These are phyloP conservation scores for Flexamia atlantica DNA, from an alignment of 2,888 invertebrate species.

Conservation along the genomic window DNA sequence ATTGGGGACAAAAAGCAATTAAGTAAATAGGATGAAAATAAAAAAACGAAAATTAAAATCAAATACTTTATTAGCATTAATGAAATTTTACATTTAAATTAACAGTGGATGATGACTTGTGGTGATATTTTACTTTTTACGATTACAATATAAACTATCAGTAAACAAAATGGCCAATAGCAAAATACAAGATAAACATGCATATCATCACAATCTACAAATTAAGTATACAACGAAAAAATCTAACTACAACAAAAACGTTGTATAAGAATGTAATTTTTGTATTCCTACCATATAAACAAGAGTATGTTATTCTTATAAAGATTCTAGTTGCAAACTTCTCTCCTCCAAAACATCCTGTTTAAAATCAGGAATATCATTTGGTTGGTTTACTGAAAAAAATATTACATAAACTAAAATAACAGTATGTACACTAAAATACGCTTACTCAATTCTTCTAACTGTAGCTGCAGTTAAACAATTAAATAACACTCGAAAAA, in stretches of 20 bases:
- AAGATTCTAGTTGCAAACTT: not conserved
- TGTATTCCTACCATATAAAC: not conserved
- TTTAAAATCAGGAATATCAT: not conserved
- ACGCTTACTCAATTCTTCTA: no score
- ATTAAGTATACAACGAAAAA: conserved; percentile 5
- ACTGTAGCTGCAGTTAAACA: no score
- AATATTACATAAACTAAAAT: not conserved
- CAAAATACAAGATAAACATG: not conserved
- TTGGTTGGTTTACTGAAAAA: not conserved
- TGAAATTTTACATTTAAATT: not conserved
- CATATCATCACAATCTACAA: conserved; percentile 1
- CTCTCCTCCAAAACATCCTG: conserved; percentile 28
- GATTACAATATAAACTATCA: not conserved
- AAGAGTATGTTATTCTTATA: not conserved
- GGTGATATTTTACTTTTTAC: not conserved
- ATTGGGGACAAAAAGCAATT: no score
- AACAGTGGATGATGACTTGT: not conserved
- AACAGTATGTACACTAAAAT: no score
- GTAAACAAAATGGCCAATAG: not conserved
- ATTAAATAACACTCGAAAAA: no score
- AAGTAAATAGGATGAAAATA: conserved; percentile 12
- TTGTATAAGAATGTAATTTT: not conserved
- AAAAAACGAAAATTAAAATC: conserved; percentile 16
- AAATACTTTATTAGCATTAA: conserved; percentile 15
- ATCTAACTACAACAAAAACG: conserved; percentile 2